Conservation (phyloP, 1,140 invertebrate species). For the Drosophila chauvacae region DNA sequence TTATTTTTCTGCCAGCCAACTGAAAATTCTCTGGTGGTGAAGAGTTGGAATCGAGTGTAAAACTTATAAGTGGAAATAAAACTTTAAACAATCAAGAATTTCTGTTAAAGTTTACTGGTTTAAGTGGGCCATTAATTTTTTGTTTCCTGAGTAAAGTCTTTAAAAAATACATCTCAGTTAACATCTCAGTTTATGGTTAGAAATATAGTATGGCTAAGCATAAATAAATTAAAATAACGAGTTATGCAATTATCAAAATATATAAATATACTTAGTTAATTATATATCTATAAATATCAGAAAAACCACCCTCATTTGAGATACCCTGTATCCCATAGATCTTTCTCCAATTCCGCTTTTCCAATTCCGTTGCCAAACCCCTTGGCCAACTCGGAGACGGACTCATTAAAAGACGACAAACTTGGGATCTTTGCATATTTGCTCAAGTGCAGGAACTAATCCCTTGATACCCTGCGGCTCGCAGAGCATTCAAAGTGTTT, state of each 20-base stretch:
- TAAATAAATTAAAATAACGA: too few relatives aligned
- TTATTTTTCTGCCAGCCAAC: slow-evolving; percentile 1
- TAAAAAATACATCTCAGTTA: neutral
- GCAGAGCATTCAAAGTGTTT: slow-evolving; percentile 47
- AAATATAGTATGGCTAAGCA: too few relatives aligned
- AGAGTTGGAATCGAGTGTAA: neutral
- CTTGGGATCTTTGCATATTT: slow-evolving; percentile 56
- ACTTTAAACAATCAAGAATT: neutral
- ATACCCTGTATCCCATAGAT: slow-evolving; percentile 15
- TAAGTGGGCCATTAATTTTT: neutral
- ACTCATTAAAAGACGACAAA: slow-evolving; percentile 53
- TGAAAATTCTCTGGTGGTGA: neutral
- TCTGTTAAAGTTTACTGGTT: neutral
- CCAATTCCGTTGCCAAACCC: slow-evolving; percentile 19
- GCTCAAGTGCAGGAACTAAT: slow-evolving; percentile 56
- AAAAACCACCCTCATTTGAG: neutral
- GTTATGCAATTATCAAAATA: neutral
- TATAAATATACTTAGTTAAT: neutral
- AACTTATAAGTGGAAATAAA: neutral
- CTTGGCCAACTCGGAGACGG: slow-evolving; percentile 25
- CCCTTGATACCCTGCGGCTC: slow-evolving; percentile 39
- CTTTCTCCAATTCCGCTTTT: neutral
- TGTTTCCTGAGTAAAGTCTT: neutral
- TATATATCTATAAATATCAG: neutral
- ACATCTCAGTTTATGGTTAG: neutral